Conservation (phyloP, 2,113 vertebrate genomes). For the Oophaga pumilio region DNA sequence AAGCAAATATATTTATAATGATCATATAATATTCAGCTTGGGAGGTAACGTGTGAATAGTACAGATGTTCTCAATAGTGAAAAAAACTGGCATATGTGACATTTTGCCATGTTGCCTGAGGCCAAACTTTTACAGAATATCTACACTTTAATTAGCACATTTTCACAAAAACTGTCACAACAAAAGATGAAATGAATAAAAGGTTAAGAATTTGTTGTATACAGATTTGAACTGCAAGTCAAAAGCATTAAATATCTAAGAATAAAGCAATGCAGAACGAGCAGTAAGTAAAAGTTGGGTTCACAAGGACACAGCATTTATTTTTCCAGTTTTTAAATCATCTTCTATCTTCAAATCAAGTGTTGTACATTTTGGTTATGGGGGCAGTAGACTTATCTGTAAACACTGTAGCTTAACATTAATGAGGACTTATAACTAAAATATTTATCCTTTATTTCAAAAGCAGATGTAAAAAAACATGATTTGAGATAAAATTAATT, state of each 20-base stretch:
- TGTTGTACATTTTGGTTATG: background rate
- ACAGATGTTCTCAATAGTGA: background rate
- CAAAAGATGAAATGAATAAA: background rate
- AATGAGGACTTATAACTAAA: background rate
- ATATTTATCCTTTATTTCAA: too few relatives aligned
- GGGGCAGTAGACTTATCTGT: background rate
- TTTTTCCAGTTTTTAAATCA: background rate
- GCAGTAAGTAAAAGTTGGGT: background rate
- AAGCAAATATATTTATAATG: background rate
- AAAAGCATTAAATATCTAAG: conserved; percentile 6
- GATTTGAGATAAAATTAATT: too few relatives aligned
- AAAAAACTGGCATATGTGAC: background rate
- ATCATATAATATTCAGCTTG: background rate
- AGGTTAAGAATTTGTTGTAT: background rate
- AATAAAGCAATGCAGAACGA: background rate
- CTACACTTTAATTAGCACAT: background rate
- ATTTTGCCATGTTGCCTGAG: background rate
- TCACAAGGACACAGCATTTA: background rate
- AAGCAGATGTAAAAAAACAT: too few relatives aligned
- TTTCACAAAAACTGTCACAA: background rate
- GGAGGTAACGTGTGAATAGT: background rate
- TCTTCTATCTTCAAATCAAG: background rate
- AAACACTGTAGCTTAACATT: background rate
- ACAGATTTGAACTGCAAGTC: background rate
- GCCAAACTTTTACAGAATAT: background rate